Evolutionary conservation across 2,888 invertebrate species (phyloP).

Genomic region (Lumbricus terrestris): DNA sequence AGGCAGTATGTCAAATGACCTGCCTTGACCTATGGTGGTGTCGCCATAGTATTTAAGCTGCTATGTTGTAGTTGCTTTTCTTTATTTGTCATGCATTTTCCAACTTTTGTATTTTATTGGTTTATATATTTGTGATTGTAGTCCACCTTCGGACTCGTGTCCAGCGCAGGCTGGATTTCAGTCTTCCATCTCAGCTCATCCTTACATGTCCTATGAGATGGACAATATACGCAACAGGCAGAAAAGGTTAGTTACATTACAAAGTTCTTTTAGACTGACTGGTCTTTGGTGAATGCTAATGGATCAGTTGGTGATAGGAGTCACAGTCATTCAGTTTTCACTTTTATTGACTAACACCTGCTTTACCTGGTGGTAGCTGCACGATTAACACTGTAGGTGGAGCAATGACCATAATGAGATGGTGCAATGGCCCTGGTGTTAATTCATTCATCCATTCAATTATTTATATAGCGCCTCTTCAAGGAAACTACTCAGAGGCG

Average conservation of each 20-base stretch:
- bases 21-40: too few relatives aligned
- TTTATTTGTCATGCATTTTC: neutral
- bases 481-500: too few relatives aligned
- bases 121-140: neutral
- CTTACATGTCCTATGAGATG: neutral
- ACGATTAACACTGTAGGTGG: neutral
- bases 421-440: too few relatives aligned
- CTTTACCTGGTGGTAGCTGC: neutral
- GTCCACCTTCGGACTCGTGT: neutral
- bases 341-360: neutral
- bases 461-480: too few relatives aligned
- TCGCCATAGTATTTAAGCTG: too few relatives aligned
- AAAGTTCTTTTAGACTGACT: neutral
- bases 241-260: neutral
- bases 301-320: neutral
- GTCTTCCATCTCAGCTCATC: neutral
- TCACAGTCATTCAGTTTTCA: neutral
- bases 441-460: too few relatives aligned
- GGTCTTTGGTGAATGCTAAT: neutral
- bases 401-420: too few relatives aligned
- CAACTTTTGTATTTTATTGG: neutral
- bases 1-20: too few relatives aligned
- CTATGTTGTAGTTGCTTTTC: neutral
- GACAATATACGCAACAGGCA: conserved; percentile 18
- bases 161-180: neutral